Conservation (phyloP, 2,888 invertebrate genomes). For the Lycaena phlaeas region DNA sequence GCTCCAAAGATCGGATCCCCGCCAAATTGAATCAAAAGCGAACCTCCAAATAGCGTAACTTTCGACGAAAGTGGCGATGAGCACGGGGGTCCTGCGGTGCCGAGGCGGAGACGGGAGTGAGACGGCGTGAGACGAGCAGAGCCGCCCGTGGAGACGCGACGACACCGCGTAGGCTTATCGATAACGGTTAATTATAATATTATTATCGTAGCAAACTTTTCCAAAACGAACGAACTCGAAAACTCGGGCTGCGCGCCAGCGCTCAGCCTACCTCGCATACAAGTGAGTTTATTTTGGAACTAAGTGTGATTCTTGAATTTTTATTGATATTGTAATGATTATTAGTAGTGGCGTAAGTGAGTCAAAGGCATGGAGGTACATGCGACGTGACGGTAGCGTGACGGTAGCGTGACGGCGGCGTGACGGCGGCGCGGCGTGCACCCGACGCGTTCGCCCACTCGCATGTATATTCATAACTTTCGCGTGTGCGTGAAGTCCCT, state of each 20-base stretch:
- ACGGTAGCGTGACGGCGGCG: background rate
- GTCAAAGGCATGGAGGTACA: slow-evolving; percentile 49
- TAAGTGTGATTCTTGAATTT: slow-evolving; percentile 82
- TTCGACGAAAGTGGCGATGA: slow-evolving; percentile 16
- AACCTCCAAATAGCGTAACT: slow-evolving; percentile 21
- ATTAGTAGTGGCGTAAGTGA: slow-evolving; percentile 71
- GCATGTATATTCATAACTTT: slow-evolving; percentile 48
- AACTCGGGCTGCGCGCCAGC: slow-evolving; percentile 72
- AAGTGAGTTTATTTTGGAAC: slow-evolving; percentile 84
- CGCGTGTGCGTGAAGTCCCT: slow-evolving; percentile 67
- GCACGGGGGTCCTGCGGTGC: slow-evolving; percentile 22
- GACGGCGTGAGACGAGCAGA: slow-evolving; percentile 17
- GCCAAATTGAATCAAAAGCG: slow-evolving; percentile 18
- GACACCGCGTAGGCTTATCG: slow-evolving; percentile 70
- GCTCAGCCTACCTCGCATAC: slow-evolving; percentile 80
- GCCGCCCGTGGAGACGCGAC: slow-evolving; percentile 62
- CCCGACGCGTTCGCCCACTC: slow-evolving; percentile 25
- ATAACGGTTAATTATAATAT: slow-evolving; percentile 70
- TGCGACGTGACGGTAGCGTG: slow-evolving; percentile 25
- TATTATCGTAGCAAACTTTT: slow-evolving; percentile 73
- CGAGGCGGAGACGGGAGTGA: slow-evolving; percentile 9
- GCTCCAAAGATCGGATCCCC: slow-evolving; percentile 21
- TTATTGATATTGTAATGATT: slow-evolving; percentile 74
- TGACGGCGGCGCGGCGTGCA: slow-evolving; percentile 18
- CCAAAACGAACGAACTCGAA: slow-evolving; percentile 75